Evolutionary conservation across 2,888 invertebrate species (phyloP).

Genomic region (Tholera decimalis): DNA sequence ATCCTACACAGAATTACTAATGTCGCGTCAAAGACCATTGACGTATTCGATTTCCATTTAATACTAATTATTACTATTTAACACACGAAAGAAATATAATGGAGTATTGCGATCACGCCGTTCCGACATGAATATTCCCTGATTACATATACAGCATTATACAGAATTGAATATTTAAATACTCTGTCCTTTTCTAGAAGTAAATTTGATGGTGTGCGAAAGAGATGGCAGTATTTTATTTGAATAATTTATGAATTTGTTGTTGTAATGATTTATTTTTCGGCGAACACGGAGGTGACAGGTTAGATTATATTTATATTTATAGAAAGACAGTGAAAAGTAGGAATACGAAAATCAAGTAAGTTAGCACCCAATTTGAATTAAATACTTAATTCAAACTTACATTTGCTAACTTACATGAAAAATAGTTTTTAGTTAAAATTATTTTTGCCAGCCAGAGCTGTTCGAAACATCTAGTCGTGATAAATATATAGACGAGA

Average conservation of each 20-base stretch:
- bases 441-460: too few species aligned
- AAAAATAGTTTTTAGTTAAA: too few species aligned
- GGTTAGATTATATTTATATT: slow-evolving; percentile 11
- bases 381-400: too few species aligned
- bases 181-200: slow-evolving; percentile 9
- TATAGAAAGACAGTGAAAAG: too few species aligned
- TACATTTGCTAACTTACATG: too few species aligned
- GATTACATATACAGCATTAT: slow-evolving; percentile 28
- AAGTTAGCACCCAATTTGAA: too few species aligned
- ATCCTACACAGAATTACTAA: slow-evolving; percentile 34
- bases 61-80: slow-evolving; percentile 43
- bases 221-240: slow-evolving; percentile 24
- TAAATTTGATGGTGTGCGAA: slow-evolving; percentile 6
- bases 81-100: slow-evolving; percentile 25
- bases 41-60: slow-evolving; percentile 41
- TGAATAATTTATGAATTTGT: slow-evolving; percentile 39
- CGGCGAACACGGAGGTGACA: slow-evolving; percentile 8
- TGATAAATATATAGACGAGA: too few species aligned
- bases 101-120: slow-evolving; percentile 42
- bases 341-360: slow-evolving; percentile 6
- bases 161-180: slow-evolving; percentile 28
- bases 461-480: too few species aligned
- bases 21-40: slow-evolving; percentile 34
- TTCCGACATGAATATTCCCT: slow-evolving; percentile 51
- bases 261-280: slow-evolving; percentile 25